Evolutionary conservation across 2,113 vertebrate species (phyloP).

Genomic region (Anhinga rufa): DNA sequence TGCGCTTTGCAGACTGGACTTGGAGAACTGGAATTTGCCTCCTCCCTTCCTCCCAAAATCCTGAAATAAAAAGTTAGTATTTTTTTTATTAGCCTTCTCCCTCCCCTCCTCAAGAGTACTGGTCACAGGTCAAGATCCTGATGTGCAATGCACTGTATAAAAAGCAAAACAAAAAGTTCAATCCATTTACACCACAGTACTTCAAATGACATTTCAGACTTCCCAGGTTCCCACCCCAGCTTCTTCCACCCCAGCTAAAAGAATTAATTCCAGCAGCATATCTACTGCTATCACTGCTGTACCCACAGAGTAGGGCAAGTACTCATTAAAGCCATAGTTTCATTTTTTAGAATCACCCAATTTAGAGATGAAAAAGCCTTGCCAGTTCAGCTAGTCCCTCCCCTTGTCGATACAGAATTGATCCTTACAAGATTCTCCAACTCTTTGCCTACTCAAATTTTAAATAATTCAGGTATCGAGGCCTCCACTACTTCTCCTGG

Average conservation of each 20-base stretch:
- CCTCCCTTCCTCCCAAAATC: neutral
- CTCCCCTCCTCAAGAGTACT: neutral
- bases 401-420: neutral
- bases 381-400: neutral
- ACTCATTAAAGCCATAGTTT: neutral
- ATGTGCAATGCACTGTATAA: neutral
- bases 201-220: neutral
- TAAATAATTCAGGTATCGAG: neutral
- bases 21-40: neutral
- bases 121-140: neutral
- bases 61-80: neutral
- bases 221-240: neutral
- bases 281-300: neutral
- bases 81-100: neutral
- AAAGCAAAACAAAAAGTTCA: neutral
- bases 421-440: neutral
- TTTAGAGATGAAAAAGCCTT: neutral
- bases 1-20: neutral
- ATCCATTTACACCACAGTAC: neutral
- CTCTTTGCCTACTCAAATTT: neutral
- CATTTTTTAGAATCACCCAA: neutral
- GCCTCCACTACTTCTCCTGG: neutral
- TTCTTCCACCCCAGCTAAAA: neutral
- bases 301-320: neutral
- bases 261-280: neutral